These are phyloP conservation scores for Diarsia rubi DNA, from an alignment of 2,888 invertebrate genomes.

Conservation along the genomic window DNA sequence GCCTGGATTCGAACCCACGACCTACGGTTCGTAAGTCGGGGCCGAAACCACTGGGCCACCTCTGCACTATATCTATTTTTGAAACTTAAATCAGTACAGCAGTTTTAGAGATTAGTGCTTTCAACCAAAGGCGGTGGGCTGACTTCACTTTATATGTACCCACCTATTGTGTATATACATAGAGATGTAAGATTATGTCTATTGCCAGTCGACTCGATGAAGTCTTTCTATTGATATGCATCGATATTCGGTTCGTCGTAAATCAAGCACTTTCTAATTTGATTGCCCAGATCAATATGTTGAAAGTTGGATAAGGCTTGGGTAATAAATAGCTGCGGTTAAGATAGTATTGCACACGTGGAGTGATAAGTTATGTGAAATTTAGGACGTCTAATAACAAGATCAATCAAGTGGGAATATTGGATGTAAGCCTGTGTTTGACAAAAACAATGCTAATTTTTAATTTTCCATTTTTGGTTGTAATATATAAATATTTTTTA, in stretches of 20 bases:
- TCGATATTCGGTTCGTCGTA: slow-evolving; percentile 34
- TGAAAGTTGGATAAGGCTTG: slow-evolving; percentile 47
- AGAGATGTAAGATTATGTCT: slow-evolving; percentile 25
- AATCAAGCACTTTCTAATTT: slow-evolving; percentile 59
- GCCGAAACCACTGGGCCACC: too few species aligned
- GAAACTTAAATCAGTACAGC: slow-evolving; percentile 11
- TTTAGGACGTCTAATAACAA: too few species aligned
- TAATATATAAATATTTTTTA: too few species aligned
- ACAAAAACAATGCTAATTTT: too few species aligned
- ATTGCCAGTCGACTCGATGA: slow-evolving; percentile 14
- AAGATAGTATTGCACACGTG: slow-evolving; percentile 12
- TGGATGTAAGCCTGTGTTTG: neutral
- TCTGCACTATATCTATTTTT: neutral
- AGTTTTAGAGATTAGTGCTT: slow-evolving; percentile 17
- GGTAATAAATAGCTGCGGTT: slow-evolving; percentile 30
- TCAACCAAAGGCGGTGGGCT: neutral
- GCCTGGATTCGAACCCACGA: too few species aligned
- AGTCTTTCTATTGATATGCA: slow-evolving; percentile 26
- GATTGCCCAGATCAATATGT: slow-evolving; percentile 54
- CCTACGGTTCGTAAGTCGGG: too few species aligned
- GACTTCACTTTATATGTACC: neutral
- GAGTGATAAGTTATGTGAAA: neutral
- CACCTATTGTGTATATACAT: neutral
- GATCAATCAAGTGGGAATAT: neutral
- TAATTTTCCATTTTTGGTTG: too few species aligned